Evolutionary conservation across 1,140 invertebrate genomes (phyloP), one percentile per base, ranked within the genome.

Genomic region (Apis laboriosa): DNA sequence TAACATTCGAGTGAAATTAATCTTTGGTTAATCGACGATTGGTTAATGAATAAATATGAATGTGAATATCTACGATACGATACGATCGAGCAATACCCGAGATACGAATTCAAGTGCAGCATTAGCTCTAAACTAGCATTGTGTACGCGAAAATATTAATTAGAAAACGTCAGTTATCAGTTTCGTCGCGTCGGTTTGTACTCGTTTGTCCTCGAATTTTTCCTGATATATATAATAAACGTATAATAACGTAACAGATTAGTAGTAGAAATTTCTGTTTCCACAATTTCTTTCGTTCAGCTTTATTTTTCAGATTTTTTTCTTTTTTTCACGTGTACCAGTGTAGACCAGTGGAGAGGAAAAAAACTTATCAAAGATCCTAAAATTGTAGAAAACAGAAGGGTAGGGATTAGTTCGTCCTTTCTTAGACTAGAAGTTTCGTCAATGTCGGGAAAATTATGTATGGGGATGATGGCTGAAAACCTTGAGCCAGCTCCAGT

Each of bases 401-500:
- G 4, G 67, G 76, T 2, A 58, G 34, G 34, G 7, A 12, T 75
- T 66, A 61, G 60, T 85, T 5, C 12, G 61, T 86, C 63, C 53
- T 43, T 43, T 43, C 34, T 43, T 34, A 51, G 34, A 28, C 43
- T 24, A 24, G 24, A 56, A n/a, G 74, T 86, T 43, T 61, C 24
- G 61, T 87, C 77, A 19, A 3, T 19, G 64, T 78, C 75, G 12
- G 56, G 55, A 78, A 79, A 75, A 49, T 70, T 77, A 61, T 85
- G 78, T 88, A 79, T 58, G 34, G 76, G 80, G 55, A 84, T 77
- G 80, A 77, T 73, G 70, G 77, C 86, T 87, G 87, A 94, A 93
- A 94, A 96, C 96, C 96, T 96, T 96, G 90, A 96, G 92, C 95
- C 95, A 96, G 92, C 94, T 95, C 96, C 96, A 96, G 93, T 96